Conservation (phyloP, 2,797 vertebrate species). For the Coluber constrictor region DNA sequence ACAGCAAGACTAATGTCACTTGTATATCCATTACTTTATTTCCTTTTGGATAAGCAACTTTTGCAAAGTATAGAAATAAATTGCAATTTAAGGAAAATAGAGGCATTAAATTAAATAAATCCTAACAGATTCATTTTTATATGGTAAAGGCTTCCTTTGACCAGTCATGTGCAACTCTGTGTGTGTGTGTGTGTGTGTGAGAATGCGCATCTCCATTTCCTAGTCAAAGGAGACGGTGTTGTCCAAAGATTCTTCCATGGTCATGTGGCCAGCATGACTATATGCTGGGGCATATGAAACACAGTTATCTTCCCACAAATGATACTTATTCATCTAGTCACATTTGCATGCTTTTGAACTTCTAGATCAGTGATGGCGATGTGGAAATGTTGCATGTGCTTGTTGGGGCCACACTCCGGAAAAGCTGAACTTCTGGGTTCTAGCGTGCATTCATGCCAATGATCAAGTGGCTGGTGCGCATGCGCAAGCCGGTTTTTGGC, state of each 20-base stretch:
- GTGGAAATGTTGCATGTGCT: too few species aligned
- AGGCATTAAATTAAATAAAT: background rate
- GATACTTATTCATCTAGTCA: background rate
- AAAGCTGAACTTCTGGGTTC: too few species aligned
- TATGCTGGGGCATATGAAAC: background rate
- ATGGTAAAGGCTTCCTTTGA: background rate
- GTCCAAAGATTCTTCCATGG: background rate
- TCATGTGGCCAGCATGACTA: background rate
- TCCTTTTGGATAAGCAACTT: background rate
- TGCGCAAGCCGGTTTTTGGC: too few species aligned
- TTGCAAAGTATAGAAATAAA: background rate
- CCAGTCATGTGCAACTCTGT: background rate
- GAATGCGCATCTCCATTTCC: background rate
- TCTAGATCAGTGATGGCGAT: background rate
- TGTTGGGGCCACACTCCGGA: too few species aligned
- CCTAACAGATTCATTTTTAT: background rate
- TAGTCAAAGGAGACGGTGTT: background rate
- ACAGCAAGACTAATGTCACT: background rate
- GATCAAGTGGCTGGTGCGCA: too few species aligned
- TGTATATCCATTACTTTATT: background rate
- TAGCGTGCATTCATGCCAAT: rapidly evolving
- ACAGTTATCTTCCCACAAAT: background rate
- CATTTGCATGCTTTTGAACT: background rate
- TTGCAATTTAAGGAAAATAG: background rate
- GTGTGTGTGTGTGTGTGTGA: too few species aligned